Percentiles rank a stretch among this genome's conserved stretches.
These are phyloP conservation scores for Sinohyriopsis cumingii DNA, from an alignment of 2,888 invertebrate genomes.

Conservation along the genomic window DNA sequence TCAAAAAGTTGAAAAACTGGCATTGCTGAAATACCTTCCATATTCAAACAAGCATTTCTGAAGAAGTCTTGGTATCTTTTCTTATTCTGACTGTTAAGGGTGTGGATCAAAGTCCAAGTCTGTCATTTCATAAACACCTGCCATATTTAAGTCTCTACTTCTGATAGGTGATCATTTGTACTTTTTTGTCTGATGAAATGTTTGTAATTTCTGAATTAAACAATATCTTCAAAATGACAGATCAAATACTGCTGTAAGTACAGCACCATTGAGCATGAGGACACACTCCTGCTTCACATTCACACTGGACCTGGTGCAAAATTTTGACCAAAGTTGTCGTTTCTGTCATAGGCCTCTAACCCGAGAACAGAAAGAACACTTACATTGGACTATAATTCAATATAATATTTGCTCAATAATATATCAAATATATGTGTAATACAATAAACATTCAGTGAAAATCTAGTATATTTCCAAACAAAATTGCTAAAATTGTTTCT, in stretches of 20 bases:
- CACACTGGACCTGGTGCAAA: too few species aligned
- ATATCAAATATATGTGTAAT: too few species aligned
- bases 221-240: not conserved
- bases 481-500: too few species aligned
- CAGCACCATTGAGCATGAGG: conserved; percentile 31
- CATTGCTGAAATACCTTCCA: conserved; percentile 20
- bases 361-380: too few species aligned
- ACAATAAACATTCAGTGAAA: too few species aligned
- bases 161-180: conserved; percentile 24
- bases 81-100: conserved; percentile 15
- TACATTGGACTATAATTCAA: too few species aligned
- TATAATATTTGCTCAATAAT: too few species aligned
- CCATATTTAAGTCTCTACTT: conserved; percentile 16
- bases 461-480: too few species aligned
- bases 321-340: too few species aligned
- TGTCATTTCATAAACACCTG: conserved; percentile 23
- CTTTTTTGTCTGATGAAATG: conserved; percentile 24
- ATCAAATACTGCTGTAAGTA: conserved; percentile 16
- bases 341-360: too few species aligned
- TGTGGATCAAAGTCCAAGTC: conserved; percentile 33
- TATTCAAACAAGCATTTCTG: conserved; percentile 30
- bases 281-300: conserved; percentile 11
- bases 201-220: conserved; percentile 18
- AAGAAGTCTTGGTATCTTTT: conserved; percentile 20
- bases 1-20: conserved; percentile 30